Conservation (phyloP, 2,797 vertebrate species). For the Acrossocheilus fasciatus region DNA sequence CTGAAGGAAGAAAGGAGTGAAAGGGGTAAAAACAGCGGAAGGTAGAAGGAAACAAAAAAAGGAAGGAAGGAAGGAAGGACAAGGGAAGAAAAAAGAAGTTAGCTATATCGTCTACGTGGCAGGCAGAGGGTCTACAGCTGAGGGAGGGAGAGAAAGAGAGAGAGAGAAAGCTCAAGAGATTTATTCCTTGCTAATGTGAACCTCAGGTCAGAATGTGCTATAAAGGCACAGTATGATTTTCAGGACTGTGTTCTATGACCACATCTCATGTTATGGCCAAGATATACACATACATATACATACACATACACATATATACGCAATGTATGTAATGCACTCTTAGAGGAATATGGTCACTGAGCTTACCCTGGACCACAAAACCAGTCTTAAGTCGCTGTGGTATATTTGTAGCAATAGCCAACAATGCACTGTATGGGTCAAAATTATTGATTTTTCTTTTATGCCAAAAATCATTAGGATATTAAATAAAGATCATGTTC, state of each 20-base stretch:
- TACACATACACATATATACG: background rate
- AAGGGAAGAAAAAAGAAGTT: background rate
- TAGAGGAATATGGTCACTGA: background rate
- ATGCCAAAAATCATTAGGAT: too few relatives aligned
- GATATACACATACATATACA: background rate
- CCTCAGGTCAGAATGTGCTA: constrained; percentile 22
- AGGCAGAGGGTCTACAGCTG: constrained; percentile 11
- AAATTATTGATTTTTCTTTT: background rate
- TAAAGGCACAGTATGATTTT: constrained; percentile 2
- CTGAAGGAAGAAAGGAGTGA: background rate
- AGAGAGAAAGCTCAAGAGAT: constrained; percentile 7
- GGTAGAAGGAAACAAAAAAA: background rate
- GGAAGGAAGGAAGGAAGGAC: background rate
- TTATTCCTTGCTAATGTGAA: constrained; percentile 9
- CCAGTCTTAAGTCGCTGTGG: too few relatives aligned
- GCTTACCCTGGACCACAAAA: background rate
- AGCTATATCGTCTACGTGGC: constrained; percentile 52
- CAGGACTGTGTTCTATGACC: constrained; percentile 7
- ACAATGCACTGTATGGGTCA: background rate
- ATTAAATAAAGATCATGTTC: background rate
- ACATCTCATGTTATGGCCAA: background rate
- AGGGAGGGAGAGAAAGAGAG: background rate
- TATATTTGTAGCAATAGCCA: background rate
- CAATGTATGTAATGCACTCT: background rate
- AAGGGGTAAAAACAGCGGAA: background rate